These are phyloP conservation scores for Agonopterix subpropinquella DNA, from an alignment of 2,888 invertebrate genomes.

Conservation along the genomic window DNA sequence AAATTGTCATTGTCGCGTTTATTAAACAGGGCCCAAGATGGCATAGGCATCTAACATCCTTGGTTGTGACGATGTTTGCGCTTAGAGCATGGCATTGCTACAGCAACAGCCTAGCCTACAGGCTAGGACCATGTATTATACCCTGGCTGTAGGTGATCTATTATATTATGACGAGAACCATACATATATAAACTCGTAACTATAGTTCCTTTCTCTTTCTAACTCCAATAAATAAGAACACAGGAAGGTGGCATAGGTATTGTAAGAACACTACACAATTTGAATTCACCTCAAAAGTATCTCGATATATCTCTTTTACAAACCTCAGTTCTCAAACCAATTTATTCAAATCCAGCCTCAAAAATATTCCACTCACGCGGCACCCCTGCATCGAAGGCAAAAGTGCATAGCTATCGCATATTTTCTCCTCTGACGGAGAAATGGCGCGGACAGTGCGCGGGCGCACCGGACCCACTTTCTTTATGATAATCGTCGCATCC, in stretches of 20 bases:
- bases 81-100: too few relatives aligned
- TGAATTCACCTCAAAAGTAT: neutral
- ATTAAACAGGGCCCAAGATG: too few relatives aligned
- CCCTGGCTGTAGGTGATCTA: too few relatives aligned
- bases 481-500: conserved; percentile 42
- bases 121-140: too few relatives aligned
- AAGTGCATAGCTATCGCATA: conserved; percentile 16
- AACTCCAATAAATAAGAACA: too few relatives aligned
- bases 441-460: conserved; percentile 4
- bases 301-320: neutral
- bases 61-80: too few relatives aligned
- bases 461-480: conserved; percentile 44
- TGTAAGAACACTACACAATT: neutral
- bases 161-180: too few relatives aligned
- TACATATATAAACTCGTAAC: too few relatives aligned
- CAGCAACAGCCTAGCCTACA: too few relatives aligned
- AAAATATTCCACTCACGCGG: neutral
- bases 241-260: too few relatives aligned
- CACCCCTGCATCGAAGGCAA: conserved; percentile 20
- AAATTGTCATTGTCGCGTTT: too few relatives aligned
- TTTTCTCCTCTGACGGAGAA: conserved; percentile 1
- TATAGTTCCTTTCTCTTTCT: neutral
- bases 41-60: too few relatives aligned
- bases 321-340: neutral
- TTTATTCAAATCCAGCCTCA: neutral